Conservation (phyloP, 2,113 vertebrate genomes). For the Oceanites oceanicus region DNA sequence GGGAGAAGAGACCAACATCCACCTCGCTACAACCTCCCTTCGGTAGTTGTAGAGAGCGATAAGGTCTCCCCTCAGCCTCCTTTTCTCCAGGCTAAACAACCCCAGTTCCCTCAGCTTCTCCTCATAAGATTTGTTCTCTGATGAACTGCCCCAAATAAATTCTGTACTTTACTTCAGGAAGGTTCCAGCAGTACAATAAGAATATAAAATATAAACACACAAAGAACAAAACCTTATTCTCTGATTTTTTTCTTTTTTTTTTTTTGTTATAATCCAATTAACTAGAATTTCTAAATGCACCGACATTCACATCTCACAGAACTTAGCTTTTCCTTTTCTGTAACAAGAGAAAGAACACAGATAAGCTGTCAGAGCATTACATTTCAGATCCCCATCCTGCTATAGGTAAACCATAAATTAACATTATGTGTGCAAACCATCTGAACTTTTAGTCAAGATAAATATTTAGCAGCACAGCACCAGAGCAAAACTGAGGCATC, state of each 20-base stretch:
- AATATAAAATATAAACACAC: neutral
- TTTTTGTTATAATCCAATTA: neutral
- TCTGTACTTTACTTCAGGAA: neutral
- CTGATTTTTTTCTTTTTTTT: neutral
- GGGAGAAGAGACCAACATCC: neutral
- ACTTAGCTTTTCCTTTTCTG: neutral
- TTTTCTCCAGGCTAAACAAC: neutral
- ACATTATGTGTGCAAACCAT: neutral
- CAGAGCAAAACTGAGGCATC: neutral
- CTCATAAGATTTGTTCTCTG: neutral
- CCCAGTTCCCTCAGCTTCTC: neutral
- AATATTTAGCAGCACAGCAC: neutral
- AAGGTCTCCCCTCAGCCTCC: neutral
- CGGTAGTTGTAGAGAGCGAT: neutral
- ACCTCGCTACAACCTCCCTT: neutral
- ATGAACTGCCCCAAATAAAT: neutral
- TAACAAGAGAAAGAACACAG: neutral
- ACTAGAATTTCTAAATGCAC: neutral
- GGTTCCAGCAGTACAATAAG: neutral
- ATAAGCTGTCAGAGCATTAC: neutral
- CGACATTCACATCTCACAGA: neutral
- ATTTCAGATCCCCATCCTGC: neutral
- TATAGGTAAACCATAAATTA: neutral
- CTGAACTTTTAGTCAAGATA: neutral
- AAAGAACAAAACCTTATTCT: neutral